Percentiles rank a stretch among this genome's conserved stretches.
These are phyloP conservation scores for Epinotia bilunana DNA, from an alignment of 2,888 invertebrate genomes.

Conservation along the genomic window DNA sequence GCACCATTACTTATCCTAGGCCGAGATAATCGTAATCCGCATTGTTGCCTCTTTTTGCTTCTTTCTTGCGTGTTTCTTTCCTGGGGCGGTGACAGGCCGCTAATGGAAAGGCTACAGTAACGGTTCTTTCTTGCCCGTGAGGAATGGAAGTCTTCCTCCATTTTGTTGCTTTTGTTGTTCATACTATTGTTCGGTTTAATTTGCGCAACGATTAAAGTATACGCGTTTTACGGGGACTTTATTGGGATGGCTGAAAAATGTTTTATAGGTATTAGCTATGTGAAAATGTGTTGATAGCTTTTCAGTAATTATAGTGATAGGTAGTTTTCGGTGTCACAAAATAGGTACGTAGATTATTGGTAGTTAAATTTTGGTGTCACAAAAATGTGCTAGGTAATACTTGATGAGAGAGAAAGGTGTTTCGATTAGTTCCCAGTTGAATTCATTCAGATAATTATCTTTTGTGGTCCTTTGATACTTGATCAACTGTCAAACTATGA, in stretches of 20 bases:
- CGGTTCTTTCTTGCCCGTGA: conserved; percentile 60
- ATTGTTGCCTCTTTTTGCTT: conserved; percentile 53
- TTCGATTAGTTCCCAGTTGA: too few relatives aligned
- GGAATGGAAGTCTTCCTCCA: conserved; percentile 62
- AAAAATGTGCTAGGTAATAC: too few relatives aligned
- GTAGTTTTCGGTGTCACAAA: too few relatives aligned
- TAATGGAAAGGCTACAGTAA: conserved; percentile 76
- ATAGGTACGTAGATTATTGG: too few relatives aligned
- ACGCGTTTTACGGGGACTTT: neutral
- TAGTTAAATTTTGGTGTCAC: too few relatives aligned
- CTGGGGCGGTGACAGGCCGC: conserved; percentile 70
- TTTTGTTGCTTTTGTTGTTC: conserved; percentile 58
- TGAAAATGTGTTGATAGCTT: too few relatives aligned
- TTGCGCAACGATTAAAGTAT: conserved; percentile 39
- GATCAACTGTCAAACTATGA: too few relatives aligned
- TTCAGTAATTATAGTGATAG: too few relatives aligned
- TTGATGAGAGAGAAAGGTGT: too few relatives aligned
- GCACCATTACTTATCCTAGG: conserved; percentile 3
- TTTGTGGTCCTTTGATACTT: too few relatives aligned
- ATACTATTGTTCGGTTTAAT: conserved; percentile 44
- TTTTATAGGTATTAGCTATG: too few relatives aligned
- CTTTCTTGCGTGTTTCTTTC: conserved; percentile 54
- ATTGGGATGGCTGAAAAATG: neutral
- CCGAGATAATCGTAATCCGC: conserved; percentile 28
- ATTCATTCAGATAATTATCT: too few relatives aligned